Percentiles rank a stretch among this genome's conserved stretches.
Evolutionary conservation across 2,888 invertebrate genomes (phyloP).

Genomic region (Pseudococcus jackbeardsleyi): DNA sequence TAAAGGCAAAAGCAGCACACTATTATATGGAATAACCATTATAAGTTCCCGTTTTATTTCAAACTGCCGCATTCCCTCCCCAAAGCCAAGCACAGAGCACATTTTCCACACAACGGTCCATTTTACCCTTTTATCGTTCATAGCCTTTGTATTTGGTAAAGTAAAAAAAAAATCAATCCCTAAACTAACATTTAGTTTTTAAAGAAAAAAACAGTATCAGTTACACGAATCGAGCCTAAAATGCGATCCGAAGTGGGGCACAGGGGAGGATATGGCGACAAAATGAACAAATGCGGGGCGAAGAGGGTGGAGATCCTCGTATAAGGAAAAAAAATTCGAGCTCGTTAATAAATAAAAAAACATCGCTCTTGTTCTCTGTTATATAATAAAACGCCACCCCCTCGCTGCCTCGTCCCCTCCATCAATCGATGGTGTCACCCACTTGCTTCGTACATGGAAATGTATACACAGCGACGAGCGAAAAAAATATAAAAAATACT

Average conservation of each 20-base stretch:
- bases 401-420: background rate
- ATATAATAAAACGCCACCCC: background rate
- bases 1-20: slow-evolving; percentile 51
- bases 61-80: slow-evolving; percentile 54
- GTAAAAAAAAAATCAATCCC: slow-evolving; percentile 58
- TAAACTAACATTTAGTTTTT: slow-evolving; percentile 63
- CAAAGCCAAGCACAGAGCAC: background rate
- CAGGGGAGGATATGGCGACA: background rate
- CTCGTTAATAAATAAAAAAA: slow-evolving; percentile 50
- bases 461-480: background rate
- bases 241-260: background rate
- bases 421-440: slow-evolving; percentile 5
- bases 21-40: slow-evolving; percentile 62
- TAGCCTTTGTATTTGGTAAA: slow-evolving; percentile 42
- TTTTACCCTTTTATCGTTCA: slow-evolving; percentile 60
- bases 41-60: slow-evolving; percentile 63
- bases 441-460: slow-evolving; percentile 38
- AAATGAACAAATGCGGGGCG: slow-evolving; percentile 52
- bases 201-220: slow-evolving; percentile 59
- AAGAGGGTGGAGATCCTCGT: background rate
- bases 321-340: slow-evolving; percentile 14
- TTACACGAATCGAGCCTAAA: slow-evolving; percentile 47
- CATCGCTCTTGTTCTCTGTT: background rate
- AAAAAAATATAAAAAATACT: slow-evolving; percentile 44
- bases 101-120: slow-evolving; percentile 60